Percentiles rank a stretch among this genome's conserved stretches.
These are phyloP conservation scores for Leuciscus idus DNA, from an alignment of 2,113 vertebrate species.

Conservation along the genomic window DNA sequence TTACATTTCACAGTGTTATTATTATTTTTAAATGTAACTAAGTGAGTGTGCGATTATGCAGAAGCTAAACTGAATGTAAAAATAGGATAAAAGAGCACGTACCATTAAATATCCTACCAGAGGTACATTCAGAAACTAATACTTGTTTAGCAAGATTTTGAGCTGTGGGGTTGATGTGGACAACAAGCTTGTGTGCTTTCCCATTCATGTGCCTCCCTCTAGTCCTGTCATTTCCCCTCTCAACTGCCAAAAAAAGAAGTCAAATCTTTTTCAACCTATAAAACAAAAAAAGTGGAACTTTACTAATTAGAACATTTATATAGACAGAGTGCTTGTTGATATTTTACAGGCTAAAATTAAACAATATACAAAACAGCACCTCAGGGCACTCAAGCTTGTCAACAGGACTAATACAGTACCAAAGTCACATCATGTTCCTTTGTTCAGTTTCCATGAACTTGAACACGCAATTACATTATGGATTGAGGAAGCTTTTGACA, in stretches of 20 bases:
- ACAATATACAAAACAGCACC: neutral
- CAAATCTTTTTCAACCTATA: neutral
- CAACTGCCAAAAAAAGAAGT: neutral
- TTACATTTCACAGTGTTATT: neutral
- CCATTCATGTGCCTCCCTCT: neutral
- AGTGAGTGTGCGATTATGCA: neutral
- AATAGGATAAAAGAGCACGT: neutral
- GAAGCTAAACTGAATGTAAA: neutral
- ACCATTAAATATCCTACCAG: neutral
- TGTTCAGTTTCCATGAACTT: neutral
- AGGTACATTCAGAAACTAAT: neutral
- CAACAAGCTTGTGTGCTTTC: neutral
- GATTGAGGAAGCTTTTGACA: conserved; percentile 16
- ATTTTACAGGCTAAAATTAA: conserved; percentile 14
- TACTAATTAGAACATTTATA: neutral
- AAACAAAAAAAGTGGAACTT: neutral
- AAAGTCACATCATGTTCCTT: neutral
- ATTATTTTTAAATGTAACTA: neutral
- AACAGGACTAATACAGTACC: neutral
- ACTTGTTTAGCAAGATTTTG: neutral
- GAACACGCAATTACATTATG: conserved; percentile 28
- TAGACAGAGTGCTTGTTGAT: neutral
- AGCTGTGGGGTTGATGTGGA: neutral
- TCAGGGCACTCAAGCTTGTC: neutral
- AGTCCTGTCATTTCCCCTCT: neutral